These are phyloP conservation scores for Calycopis cecrops DNA, from an alignment of 1,140 invertebrate species.

Conservation along the genomic window DNA sequence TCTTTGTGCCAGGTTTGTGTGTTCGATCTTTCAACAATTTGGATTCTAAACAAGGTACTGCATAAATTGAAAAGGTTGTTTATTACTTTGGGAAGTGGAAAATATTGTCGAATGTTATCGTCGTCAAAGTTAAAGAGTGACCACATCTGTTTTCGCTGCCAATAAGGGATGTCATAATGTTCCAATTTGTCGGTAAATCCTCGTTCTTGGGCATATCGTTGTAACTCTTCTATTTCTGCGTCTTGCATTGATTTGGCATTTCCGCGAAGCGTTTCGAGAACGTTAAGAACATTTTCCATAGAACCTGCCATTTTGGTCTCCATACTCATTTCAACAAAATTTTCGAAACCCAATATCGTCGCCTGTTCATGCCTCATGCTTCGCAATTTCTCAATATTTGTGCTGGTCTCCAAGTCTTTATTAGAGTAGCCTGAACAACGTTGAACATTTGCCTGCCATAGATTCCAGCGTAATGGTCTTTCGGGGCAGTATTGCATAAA, in stretches of 20 bases:
- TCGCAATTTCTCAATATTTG: constrained; percentile 86
- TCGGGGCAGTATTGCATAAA: constrained; percentile 91
- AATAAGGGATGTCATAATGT: constrained; percentile 92
- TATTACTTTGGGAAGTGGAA: constrained; percentile 87
- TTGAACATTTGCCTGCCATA: constrained; percentile 86
- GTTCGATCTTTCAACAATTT: constrained; percentile 82
- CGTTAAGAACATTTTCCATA: constrained; percentile 84
- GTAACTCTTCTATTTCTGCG: constrained; percentile 83
- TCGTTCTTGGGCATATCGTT: constrained; percentile 83
- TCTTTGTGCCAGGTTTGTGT: constrained; percentile 88
- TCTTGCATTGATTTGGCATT: constrained; percentile 83
- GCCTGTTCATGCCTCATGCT: constrained; percentile 82
- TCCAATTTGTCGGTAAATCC: constrained; percentile 83
- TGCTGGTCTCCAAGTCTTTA: constrained; percentile 81
- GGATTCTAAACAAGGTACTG: constrained; percentile 87
- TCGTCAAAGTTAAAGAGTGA: constrained; percentile 82
- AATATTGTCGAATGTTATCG: constrained; percentile 85
- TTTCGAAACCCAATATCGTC: constrained; percentile 85
- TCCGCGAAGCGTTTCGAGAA: constrained; percentile 82
- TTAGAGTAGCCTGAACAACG: constrained; percentile 81
- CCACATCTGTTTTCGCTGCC: constrained; percentile 83
- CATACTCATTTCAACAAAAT: constrained; percentile 91
- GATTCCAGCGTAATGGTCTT: constrained; percentile 84
- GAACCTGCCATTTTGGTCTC: constrained; percentile 94
- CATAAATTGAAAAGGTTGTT: constrained; percentile 84